Evolutionary conservation across 2,888 invertebrate species (phyloP).

Genomic region (Hipparchia sbordonii): DNA sequence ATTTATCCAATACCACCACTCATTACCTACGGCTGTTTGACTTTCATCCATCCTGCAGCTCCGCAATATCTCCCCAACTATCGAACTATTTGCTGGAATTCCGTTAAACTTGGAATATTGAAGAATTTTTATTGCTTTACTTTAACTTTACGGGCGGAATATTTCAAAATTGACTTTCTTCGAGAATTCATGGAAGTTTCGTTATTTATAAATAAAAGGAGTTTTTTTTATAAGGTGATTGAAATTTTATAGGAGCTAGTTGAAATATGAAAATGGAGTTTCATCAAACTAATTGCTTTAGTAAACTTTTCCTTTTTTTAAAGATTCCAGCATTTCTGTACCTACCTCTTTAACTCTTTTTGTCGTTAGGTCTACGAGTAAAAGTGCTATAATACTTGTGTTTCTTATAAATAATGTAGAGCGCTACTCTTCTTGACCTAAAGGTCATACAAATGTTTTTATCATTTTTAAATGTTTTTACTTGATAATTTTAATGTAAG

Average conservation of each 20-base stretch:
- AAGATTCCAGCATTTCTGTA: background rate
- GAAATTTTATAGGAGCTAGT: background rate
- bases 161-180: slow-evolving; percentile 26
- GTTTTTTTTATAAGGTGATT: slow-evolving; percentile 4
- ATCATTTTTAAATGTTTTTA: too few species aligned
- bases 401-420: too few species aligned
- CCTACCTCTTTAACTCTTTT: too few species aligned
- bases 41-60: background rate
- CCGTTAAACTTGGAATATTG: slow-evolving; percentile 26
- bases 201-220: slow-evolving; percentile 13
- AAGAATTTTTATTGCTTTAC: slow-evolving; percentile 24
- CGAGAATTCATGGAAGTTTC: slow-evolving; percentile 14
- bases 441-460: too few species aligned
- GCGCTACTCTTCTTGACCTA: too few species aligned
- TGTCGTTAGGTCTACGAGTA: too few species aligned
- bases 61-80: slow-evolving; percentile 16
- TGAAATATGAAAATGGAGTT: background rate
- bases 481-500: too few species aligned
- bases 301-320: background rate
- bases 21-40: slow-evolving; percentile 15
- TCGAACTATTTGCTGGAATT: slow-evolving; percentile 16
- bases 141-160: slow-evolving; percentile 13
- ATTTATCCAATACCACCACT: slow-evolving; percentile 7
- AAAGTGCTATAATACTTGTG: too few species aligned
- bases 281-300: background rate